A percentile compares a stretch with the other conserved stretches of the same genome.
Evolutionary conservation across 2,797 vertebrate genomes (phyloP).

Genomic region (Alosa sapidissima): DNA sequence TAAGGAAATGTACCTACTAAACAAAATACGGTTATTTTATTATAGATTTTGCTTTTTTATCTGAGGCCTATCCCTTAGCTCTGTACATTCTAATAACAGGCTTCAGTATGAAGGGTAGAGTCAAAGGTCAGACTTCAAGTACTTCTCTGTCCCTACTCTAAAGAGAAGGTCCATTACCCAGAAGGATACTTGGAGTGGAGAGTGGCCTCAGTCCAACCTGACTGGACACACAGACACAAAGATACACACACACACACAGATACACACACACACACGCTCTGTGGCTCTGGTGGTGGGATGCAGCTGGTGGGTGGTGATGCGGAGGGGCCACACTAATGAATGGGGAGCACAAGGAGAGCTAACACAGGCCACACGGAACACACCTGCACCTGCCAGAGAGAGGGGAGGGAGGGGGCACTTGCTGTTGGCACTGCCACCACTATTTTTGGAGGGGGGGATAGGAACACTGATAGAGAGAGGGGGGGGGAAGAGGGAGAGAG

Average conservation of each 20-base stretch:
- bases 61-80: background rate
- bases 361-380: slow-evolving; percentile 59
- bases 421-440: slow-evolving; percentile 33
- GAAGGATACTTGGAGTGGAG: background rate
- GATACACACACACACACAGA: background rate
- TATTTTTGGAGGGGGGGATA: slow-evolving; percentile 29
- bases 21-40: background rate
- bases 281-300: background rate
- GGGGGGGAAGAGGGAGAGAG: background rate
- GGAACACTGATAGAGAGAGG: slow-evolving; percentile 4
- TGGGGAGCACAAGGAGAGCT: slow-evolving; percentile 55
- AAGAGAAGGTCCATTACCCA: background rate
- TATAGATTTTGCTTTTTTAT: background rate
- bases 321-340: slow-evolving; percentile 45
- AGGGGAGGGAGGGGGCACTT: background rate
- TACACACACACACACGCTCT: background rate
- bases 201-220: background rate
- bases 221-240: background rate
- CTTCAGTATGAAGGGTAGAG: background rate
- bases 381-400: slow-evolving; percentile 46
- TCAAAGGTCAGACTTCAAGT: background rate
- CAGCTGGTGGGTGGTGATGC: slow-evolving; percentile 17
- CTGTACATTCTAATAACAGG: background rate
- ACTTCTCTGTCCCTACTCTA: background rate
- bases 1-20: background rate